Percentiles rank a stretch among this genome's conserved stretches.
These are phyloP conservation scores for Muricea muricata DNA, from an alignment of 92 coral and sea anemone species.

Conservation along the genomic window DNA sequence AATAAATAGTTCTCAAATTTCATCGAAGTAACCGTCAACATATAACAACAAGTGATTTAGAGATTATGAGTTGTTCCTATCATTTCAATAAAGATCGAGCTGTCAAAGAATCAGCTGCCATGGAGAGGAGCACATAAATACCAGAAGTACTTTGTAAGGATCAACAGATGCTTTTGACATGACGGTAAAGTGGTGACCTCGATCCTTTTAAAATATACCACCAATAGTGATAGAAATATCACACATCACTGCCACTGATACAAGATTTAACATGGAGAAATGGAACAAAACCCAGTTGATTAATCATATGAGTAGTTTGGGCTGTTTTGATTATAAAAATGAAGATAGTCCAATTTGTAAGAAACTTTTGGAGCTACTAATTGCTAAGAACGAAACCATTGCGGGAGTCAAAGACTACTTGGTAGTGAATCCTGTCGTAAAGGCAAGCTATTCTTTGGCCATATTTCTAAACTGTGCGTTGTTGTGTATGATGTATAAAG, in stretches of 20 bases:
- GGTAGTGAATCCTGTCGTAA: background rate
- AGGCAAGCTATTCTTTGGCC: constrained; percentile 3
- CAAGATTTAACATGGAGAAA: too few relatives aligned
- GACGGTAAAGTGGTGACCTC: background rate
- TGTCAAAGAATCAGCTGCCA: constrained; percentile 9
- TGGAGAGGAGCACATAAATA: background rate
- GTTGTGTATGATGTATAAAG: constrained; percentile 27
- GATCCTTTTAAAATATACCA: too few relatives aligned
- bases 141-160: background rate
- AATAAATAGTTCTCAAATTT: background rate
- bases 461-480: constrained; percentile 26
- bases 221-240: too few relatives aligned
- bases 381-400: background rate
- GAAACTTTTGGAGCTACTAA: background rate
- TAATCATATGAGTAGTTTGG: background rate
- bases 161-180: background rate
- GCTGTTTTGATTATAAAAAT: background rate
- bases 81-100: background rate
- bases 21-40: background rate
- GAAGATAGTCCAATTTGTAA: background rate
- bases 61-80: too few relatives aligned
- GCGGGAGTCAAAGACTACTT: background rate
- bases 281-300: background rate
- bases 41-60: too few relatives aligned
- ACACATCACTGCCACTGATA: too few relatives aligned